These are phyloP conservation scores for Montipora foliosa DNA, from an alignment of 64 coral and sea anemone species.

Conservation along the genomic window DNA sequence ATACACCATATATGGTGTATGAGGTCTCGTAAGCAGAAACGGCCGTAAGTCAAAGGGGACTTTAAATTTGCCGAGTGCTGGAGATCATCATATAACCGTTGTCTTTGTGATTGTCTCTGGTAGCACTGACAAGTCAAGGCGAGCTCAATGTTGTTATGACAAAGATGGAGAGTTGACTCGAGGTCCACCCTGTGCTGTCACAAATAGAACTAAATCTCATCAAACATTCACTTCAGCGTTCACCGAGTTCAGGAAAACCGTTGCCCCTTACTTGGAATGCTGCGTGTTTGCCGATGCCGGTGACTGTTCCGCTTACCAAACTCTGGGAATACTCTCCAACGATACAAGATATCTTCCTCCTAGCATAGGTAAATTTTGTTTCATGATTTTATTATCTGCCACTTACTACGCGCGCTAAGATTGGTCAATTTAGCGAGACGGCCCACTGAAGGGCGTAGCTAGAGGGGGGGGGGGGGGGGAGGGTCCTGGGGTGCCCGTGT, in stretches of 20 bases:
- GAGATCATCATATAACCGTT: no score
- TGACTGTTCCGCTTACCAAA: background rate
- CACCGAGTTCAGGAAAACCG: background rate
- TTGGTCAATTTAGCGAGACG: no score
- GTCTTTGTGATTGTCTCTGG: background rate
- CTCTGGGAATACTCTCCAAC: background rate
- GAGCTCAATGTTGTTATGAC: constrained; percentile 8
- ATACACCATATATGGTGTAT: no score
- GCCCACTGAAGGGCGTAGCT: no score
- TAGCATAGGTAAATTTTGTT: background rate
- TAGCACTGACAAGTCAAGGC: background rate
- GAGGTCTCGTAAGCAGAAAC: no score
- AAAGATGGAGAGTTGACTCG: constrained; percentile 5
- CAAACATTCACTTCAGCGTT: background rate
- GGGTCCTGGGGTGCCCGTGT: no score
- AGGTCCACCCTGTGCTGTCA: background rate
- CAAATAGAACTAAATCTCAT: background rate
- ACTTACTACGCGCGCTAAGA: no score
- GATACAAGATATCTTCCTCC: background rate
- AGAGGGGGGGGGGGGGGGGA: no score
- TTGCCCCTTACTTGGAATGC: constrained; percentile 20
- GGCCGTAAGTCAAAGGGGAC: no score
- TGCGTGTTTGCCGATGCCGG: constrained; percentile 20
- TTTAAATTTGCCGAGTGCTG: no score
- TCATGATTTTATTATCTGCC: no score